These are phyloP conservation scores for Leuciscus idus DNA, from an alignment of 2,113 vertebrate genomes.

Conservation along the genomic window DNA sequence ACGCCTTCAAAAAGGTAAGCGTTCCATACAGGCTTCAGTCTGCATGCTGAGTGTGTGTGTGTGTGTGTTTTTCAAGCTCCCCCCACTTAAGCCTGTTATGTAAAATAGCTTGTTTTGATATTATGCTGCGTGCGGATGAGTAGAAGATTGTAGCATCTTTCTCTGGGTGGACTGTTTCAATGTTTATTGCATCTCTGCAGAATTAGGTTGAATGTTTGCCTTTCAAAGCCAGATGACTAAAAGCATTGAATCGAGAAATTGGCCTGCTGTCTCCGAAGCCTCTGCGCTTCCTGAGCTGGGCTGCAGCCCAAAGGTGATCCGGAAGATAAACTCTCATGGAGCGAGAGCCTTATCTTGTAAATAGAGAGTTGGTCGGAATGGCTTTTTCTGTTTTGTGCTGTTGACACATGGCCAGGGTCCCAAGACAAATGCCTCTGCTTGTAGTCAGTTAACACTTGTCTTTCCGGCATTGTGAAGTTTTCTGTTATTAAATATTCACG, in stretches of 20 bases:
- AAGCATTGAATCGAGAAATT: slow-evolving; percentile 46
- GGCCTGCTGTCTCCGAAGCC: slow-evolving; percentile 33
- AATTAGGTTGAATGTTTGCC: slow-evolving; percentile 36
- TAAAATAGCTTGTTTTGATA: slow-evolving; percentile 43
- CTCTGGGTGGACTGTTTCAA: not conserved
- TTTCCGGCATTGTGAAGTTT: not conserved
- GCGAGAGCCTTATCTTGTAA: slow-evolving; percentile 59
- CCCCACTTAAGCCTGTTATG: slow-evolving; percentile 45
- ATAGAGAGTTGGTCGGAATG: slow-evolving; percentile 44
- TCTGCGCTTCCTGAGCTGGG: slow-evolving; percentile 16
- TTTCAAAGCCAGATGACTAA: slow-evolving; percentile 38
- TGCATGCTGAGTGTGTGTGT: slow-evolving; percentile 40
- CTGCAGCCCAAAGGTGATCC: slow-evolving; percentile 57
- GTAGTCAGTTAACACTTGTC: not conserved
- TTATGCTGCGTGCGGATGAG: slow-evolving; percentile 8
- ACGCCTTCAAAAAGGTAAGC: slow-evolving; percentile 92
- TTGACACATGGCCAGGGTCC: slow-evolving; percentile 10
- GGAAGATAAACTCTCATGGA: slow-evolving; percentile 65
- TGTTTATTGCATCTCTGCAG: slow-evolving; percentile 16
- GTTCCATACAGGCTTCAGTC: slow-evolving; percentile 41
- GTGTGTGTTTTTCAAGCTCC: slow-evolving; percentile 37
- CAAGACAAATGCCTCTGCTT: slow-evolving; percentile 9
- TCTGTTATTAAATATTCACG: not conserved
- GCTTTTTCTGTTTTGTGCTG: slow-evolving; percentile 19
- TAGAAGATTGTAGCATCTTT: slow-evolving; percentile 23